A percentile compares a stretch with the other conserved stretches of the same genome.
These are phyloP conservation scores for Daubentonia madagascariensis DNA, from an alignment of 2,113 vertebrate genomes.

Conservation along the genomic window DNA sequence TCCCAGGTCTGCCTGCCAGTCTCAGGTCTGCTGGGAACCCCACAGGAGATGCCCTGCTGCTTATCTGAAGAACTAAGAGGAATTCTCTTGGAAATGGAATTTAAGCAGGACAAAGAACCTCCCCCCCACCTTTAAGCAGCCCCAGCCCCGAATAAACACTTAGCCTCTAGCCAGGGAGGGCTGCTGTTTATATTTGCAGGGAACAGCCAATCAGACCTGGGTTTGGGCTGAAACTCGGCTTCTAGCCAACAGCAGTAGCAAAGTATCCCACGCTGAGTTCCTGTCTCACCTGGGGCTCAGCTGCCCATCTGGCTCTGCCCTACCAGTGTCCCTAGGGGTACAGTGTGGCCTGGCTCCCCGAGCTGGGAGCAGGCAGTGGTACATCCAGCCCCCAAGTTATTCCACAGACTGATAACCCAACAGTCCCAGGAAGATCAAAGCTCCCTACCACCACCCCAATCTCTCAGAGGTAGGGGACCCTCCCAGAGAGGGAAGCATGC, in stretches of 20 bases:
- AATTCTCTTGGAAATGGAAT: conserved; percentile 13
- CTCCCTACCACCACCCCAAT: neutral
- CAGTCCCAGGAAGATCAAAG: neutral
- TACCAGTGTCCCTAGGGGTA: neutral
- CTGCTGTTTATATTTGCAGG: neutral
- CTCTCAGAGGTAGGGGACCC: neutral
- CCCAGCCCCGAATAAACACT: conserved; percentile 33
- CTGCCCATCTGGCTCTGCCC: neutral
- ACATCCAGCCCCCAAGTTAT: neutral
- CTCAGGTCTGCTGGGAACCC: neutral
- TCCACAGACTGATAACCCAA: neutral
- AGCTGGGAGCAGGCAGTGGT: neutral
- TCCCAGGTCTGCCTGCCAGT: neutral
- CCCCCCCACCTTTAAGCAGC: neutral
- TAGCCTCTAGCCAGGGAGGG: neutral
- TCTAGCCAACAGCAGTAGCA: neutral
- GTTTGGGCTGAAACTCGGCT: conserved; percentile 10
- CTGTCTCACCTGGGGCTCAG: neutral
- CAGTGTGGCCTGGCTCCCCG: neutral
- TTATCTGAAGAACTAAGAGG: conserved; percentile 14
- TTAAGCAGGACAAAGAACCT: conserved; percentile 22
- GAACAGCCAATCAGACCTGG: neutral
- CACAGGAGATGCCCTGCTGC: neutral
- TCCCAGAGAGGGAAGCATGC: neutral
- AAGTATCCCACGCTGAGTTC: neutral